Evolutionary conservation across 2,797 vertebrate species (phyloP), one percentile per base, ranked within the genome.

Genomic region (Petrocephalus sullivani): DNA sequence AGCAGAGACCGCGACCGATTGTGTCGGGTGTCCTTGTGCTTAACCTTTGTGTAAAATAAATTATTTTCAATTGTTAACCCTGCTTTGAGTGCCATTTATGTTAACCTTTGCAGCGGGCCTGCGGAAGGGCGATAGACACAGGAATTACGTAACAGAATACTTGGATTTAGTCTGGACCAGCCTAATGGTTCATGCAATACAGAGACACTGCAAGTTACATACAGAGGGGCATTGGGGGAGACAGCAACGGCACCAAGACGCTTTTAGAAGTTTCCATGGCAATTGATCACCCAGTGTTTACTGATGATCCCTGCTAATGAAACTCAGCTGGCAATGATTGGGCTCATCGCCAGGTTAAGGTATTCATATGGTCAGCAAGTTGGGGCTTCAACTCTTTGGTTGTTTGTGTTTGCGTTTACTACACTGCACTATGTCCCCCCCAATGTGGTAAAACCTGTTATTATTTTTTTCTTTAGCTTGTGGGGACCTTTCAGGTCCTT

Each of bases 1-100:
- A 33, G 21, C 64, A n/a, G 86, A 75, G 16, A 67, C 88, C 7
- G 33, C 33, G 57, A 33, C 71, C 41, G 46, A 60, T 88, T 88
- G 84, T 49, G 33, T 54, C 12, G 85, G 41, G 1, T 83, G 86
- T 89, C 88, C 88, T 89, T 84, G 86, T 87, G 54, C 83, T 83
- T 84, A 89, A 89, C 58, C 86, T 89, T 60, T 54, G 28, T 41
- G 19, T 8, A 28, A 16, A 84, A 87, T 51, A 84, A 54, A 71
- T 54, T 49, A 84, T 67, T 64, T 86, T 78, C n/a, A 51, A 53
- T 53, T 46, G 81, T 83, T 83, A 54, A 53, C 81, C 49, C 41
- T 9, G 51, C 81, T 83, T 54, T 28, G 81, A 4, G 10, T 54
- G 49, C 21, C 49, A 54, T 51, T 83, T 83, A 10, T 28, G 81